These are phyloP conservation scores for Manis javanica DNA, from an alignment of 2,797 vertebrate species.

Conservation along the genomic window DNA sequence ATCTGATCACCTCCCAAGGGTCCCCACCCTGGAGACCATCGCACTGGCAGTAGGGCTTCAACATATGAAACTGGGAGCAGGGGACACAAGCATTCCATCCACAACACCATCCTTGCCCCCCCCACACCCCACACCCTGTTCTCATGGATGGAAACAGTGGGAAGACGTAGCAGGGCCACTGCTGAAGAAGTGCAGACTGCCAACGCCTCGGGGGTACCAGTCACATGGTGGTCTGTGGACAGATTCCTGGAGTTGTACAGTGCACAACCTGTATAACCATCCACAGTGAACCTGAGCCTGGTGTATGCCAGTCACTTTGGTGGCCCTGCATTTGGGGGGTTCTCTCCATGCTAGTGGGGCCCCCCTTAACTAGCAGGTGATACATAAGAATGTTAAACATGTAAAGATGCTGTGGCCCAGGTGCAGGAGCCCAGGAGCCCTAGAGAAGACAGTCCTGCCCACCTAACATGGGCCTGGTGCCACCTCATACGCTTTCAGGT, in stretches of 20 bases:
- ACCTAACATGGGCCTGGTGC: accelerated
- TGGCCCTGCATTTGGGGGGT: neutral
- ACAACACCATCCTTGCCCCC: accelerated
- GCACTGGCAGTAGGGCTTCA: neutral
- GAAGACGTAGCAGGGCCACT: neutral
- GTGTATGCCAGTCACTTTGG: accelerated
- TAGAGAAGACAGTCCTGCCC: neutral
- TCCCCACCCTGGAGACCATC: neutral
- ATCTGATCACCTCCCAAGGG: neutral
- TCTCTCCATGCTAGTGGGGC: neutral
- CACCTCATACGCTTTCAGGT: accelerated
- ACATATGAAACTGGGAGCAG: neutral
- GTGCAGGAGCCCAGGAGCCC: neutral
- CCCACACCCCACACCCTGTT: accelerated
- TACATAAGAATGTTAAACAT: accelerated
- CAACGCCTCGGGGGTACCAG: neutral
- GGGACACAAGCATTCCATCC: neutral
- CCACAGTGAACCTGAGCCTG: neutral
- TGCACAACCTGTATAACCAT: neutral
- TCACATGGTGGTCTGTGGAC: neutral
- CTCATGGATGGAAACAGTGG: neutral
- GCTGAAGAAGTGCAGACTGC: accelerated
- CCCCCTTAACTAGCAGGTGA: neutral
- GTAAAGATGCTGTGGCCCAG: neutral
- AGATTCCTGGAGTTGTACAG: neutral